phyloP scores from a whole-genome alignment of 1,140 invertebrate species.

The Calephelis virginiensis region DNA sequence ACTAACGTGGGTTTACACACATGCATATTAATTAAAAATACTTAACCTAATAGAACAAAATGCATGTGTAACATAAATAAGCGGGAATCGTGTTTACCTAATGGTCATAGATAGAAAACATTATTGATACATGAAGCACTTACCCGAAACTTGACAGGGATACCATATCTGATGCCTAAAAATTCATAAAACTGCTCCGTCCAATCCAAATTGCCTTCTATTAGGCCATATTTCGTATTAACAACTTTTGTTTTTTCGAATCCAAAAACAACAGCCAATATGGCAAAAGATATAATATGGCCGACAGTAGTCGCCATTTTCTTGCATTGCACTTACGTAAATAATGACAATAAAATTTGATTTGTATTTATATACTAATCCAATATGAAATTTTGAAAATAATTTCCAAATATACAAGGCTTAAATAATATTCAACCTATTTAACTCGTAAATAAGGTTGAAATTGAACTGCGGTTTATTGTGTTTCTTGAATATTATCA shows the following conservation, averaged over 20 bases:
- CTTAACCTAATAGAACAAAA: no score
- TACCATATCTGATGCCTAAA: conserved; percentile 57
- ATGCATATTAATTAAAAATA: no score
- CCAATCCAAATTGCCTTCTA: conserved; percentile 51
- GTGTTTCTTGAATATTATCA: conserved; percentile 1
- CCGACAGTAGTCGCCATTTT: conserved; percentile 25
- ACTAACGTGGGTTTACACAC: no score
- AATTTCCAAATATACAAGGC: conserved; percentile 13
- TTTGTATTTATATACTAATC: conserved; percentile 8
- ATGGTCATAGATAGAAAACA: no score
- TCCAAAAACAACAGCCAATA: conserved; percentile 32
- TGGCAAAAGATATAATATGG: conserved; percentile 33
- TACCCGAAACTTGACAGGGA: conserved; percentile 56
- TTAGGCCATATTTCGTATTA: conserved; percentile 52
- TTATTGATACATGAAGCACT: conserved; percentile 27
- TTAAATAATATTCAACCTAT: conserved; percentile 24
- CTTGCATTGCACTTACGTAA: neutral
- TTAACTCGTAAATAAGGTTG: neutral
- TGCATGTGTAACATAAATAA: no score
- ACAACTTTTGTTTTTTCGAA: conserved; percentile 46
- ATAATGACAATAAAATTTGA: conserved; percentile 1
- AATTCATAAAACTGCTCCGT: conserved; percentile 61
- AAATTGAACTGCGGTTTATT: conserved; percentile 11
- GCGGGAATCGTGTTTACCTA: no score
- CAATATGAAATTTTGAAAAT: conserved; percentile 7